These are phyloP conservation scores for Oceanodroma tethys DNA, from an alignment of 2,113 vertebrate species.

Conservation along the genomic window DNA sequence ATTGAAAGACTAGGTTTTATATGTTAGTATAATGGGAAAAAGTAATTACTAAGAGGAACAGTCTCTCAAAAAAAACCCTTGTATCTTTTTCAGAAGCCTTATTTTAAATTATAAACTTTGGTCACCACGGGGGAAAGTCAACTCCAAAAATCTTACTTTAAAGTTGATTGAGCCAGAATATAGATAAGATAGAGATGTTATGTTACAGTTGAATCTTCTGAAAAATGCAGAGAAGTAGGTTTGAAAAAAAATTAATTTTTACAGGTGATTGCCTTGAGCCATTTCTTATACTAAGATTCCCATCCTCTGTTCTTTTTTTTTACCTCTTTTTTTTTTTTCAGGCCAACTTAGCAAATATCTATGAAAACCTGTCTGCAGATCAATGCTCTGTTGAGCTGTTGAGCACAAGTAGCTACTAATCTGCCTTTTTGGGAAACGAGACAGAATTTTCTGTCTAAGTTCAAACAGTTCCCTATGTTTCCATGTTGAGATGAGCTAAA, in stretches of 20 bases:
- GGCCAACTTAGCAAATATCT: background rate
- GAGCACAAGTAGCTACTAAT: background rate
- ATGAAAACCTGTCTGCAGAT: background rate
- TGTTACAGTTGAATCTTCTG: background rate
- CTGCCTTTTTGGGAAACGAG: fast-evolving
- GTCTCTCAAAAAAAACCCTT: background rate
- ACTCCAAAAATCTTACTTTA: background rate
- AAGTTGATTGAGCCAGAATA: background rate
- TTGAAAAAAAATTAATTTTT: background rate
- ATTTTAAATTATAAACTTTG: background rate
- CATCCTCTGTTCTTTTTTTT: background rate
- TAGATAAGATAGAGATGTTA: background rate
- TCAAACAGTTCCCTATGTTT: background rate
- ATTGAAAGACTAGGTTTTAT: background rate
- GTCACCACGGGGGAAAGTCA: background rate
- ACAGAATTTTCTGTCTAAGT: background rate
- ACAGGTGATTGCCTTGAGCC: background rate
- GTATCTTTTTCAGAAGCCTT: background rate
- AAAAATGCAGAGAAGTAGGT: background rate
- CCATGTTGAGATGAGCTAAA: background rate
- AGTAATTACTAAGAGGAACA: background rate
- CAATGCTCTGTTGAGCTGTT: background rate
- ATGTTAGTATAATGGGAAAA: background rate
- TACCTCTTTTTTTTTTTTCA: background rate
- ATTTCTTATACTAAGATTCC: background rate